These are phyloP conservation scores for Helicoverpa zea DNA, from an alignment of 1,140 invertebrate genomes.

Conservation along the genomic window DNA sequence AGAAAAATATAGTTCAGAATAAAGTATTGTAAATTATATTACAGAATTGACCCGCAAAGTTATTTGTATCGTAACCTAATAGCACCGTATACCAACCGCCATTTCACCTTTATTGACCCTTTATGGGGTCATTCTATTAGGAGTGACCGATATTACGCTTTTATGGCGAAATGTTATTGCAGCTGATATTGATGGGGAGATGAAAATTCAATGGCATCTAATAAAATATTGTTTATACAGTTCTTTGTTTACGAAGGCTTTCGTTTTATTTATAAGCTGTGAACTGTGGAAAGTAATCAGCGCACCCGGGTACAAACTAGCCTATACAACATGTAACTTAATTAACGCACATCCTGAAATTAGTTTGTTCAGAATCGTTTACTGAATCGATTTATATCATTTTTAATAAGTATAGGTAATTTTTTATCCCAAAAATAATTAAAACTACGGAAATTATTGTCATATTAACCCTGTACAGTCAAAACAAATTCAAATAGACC, in stretches of 20 bases:
- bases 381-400: no score
- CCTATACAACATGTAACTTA: no score
- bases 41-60: not conserved
- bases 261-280: not conserved
- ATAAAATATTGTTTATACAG: not conserved
- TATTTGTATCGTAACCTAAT: conserved; percentile 1
- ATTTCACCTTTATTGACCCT: conserved; percentile 17
- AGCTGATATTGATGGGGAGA: not conserved
- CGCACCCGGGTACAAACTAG: no score
- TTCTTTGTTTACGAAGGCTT: not conserved
- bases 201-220: not conserved
- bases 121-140: conserved; percentile 18
- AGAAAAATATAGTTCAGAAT: no score
- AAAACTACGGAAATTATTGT: no score
- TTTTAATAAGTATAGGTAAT: no score
- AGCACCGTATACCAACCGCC: conserved; percentile 4
- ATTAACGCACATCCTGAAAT: no score
- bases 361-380: no score
- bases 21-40: not conserved
- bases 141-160: conserved; percentile 9
- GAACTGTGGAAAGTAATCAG: no score
- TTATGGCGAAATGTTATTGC: not conserved
- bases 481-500: no score
- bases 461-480: no score
- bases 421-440: no score